Percentiles rank a stretch among this genome's conserved stretches.
These are phyloP conservation scores for Micronycteris hirsuta DNA, from an alignment of 2,113 vertebrate species.

Conservation along the genomic window DNA sequence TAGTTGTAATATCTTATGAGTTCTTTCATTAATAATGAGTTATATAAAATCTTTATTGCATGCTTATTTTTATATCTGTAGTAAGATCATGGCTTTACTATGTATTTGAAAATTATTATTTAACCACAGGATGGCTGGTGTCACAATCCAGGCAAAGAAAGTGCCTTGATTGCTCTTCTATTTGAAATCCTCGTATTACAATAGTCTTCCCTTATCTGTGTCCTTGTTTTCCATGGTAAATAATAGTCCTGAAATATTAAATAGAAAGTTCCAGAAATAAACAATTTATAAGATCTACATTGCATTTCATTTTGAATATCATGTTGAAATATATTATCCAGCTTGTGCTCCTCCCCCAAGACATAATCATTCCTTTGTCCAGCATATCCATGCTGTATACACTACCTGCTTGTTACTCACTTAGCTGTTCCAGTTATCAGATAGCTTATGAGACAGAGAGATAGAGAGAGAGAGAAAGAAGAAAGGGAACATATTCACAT, in stretches of 20 bases:
- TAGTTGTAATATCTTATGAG: background rate
- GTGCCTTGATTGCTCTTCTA: background rate
- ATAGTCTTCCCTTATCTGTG: background rate
- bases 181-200: background rate
- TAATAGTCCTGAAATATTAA: background rate
- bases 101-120: background rate
- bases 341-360: background rate
- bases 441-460: background rate
- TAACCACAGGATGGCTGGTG: background rate
- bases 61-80: background rate
- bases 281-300: background rate
- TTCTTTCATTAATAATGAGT: background rate
- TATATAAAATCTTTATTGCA: background rate
- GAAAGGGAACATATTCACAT: background rate
- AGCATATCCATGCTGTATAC: background rate
- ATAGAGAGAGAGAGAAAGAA: background rate
- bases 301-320: background rate
- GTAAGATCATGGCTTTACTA: background rate
- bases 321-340: background rate
- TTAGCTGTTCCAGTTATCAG: background rate
- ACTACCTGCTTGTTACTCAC: background rate
- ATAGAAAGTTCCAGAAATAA: background rate
- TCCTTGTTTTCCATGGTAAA: background rate
- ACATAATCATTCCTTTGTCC: background rate
- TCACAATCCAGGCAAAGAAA: background rate